Base-by-base conservation (phyloP, 64 coral and sea anemone genomes). In the Orbicella faveolata region DNA sequence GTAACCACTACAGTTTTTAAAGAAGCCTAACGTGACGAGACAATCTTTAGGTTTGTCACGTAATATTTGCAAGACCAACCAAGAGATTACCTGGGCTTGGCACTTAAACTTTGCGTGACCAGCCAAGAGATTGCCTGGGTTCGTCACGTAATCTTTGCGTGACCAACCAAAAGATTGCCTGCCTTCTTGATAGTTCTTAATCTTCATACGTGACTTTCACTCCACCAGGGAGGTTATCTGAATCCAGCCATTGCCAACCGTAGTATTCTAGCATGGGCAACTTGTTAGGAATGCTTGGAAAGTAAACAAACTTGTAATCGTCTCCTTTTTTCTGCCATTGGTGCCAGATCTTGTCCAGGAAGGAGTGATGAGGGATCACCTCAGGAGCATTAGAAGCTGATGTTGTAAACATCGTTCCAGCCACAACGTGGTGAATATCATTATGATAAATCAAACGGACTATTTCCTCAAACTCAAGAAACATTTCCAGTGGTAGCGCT, bases 301-400 rank as follows among this genome's bases (percentile, higher is more conserved):
- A 98, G 68, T 69, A 91, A 18, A 93, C 88, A 83, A 84, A 87
- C 55, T 91, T 95, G 91, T 90, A 95, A 35, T 87, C 75, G 23
- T 86, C 30, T 23, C 96, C 93, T 53, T 80, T 89, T 13, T 95
- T 91, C 74, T 98, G 96, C 96, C 96, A 98, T 55, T 95, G 81
- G 21, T 51, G 20, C 96, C 96, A 98, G 37, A 95, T 36, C 77
- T 95, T 95, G 79, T 98, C 96, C 37, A 98, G 83, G 83, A 88
- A 98, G 11, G 90, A 89, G 48, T 98, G 96, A 53, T 98, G 96
- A n/a, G 90, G 86, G 39, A 88, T 82, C 25, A 98, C 79, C 30
- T 95, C 96, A 6, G 96, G 96, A 0, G 96, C 93, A 18, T 92
- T 93, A 19, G 90, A 90, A 15, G 90, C 76, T 6, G 51, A 25